Evolutionary conservation across 1,140 invertebrate genomes (phyloP), one percentile per base, ranked within the genome.

Genomic region (Radopholus similis): DNA sequence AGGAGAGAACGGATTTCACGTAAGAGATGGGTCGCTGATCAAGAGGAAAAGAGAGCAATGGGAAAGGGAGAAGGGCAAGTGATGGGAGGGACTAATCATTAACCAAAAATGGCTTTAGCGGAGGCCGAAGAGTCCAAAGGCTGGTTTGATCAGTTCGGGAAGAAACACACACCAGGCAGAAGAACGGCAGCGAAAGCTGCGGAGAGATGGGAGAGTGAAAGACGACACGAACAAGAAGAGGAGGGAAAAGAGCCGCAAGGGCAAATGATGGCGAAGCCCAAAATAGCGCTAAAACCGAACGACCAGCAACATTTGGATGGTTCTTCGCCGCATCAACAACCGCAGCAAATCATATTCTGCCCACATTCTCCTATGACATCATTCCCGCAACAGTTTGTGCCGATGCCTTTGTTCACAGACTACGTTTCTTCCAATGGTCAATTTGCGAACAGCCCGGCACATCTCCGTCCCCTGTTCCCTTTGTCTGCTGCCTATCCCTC

Each of bases 1-100:
- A 15, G 68, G 68, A 6, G 68, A 70, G 23, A 55, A 70, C 54
- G 68, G 68, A 34, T 26, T 70, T n/a, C 68, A 70, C 35, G 13
- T 26, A 0, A 23, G 68, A 11, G 68, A 70, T 38, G 68, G 68
- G n/a, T 70, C 68, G 35, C 38, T 70, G 34, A 21, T 69, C 0
- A 47, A 40, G 40, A 68, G 70, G 15, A 70, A 70, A 51, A 32
- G 38, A 8, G 68, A 70, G 5, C 68, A 70, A 47, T 70, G 68
- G 68, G 68, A 72, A 26, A 66, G 47, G 3, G 68, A 70, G 40
- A 70, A 42, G 70, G 68, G 68, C 70, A 13, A 2, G 23, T 2
- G 21, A 35, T 4, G n/a, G 8, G n/a, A 18, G 26, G 28, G 8
- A 4, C 34, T 6, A 40, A 40, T 34, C n/a, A 4, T 38, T 32